These are phyloP conservation scores for Dascillus cervinus DNA, from an alignment of 2,888 invertebrate genomes.

Conservation along the genomic window DNA sequence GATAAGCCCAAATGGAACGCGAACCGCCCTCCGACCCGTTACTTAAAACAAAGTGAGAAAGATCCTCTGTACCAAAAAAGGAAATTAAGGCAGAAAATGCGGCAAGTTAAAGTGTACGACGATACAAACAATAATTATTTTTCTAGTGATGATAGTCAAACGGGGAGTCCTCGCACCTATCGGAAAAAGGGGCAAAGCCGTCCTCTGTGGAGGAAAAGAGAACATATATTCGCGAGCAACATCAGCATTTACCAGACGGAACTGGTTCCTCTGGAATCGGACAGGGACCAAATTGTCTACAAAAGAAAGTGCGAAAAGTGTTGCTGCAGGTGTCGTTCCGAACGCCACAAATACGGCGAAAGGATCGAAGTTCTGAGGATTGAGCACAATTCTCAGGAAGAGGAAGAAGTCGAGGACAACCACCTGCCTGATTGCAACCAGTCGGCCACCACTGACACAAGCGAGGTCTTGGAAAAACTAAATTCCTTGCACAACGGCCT, in stretches of 20 bases:
- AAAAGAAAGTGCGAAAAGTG: constrained; percentile 26
- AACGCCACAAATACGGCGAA: constrained; percentile 17
- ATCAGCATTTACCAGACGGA: constrained; percentile 41
- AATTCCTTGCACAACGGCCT: constrained; percentile 43
- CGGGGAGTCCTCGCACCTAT: constrained; percentile 47
- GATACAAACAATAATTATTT: constrained; percentile 50
- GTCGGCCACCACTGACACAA: constrained; percentile 17
- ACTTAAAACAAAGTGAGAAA: constrained; percentile 84
- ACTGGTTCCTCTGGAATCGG: constrained; percentile 48
- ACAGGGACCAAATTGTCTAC: constrained; percentile 41
- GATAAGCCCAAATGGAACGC: constrained; percentile 70
- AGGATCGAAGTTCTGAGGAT: constrained; percentile 24
- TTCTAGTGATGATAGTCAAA: constrained; percentile 57
- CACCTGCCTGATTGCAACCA: constrained; percentile 19
- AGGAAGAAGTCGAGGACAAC: constrained; percentile 10
- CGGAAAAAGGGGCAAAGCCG: constrained; percentile 38
- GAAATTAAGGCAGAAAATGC: constrained; percentile 58
- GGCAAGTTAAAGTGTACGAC: constrained; percentile 44
- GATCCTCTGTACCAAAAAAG: constrained; percentile 74
- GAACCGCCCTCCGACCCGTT: constrained; percentile 70
- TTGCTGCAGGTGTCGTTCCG: constrained; percentile 33
- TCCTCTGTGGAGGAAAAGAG: constrained; percentile 41
- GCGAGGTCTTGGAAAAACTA: constrained; percentile 35
- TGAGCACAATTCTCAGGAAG: constrained; percentile 21
- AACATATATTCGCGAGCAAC: constrained; percentile 41